Percentiles rank a stretch among this genome's conserved stretches.
These are phyloP conservation scores for Caenorhabditis parvicauda DNA, from an alignment of 2,888 invertebrate species.

Conservation along the genomic window DNA sequence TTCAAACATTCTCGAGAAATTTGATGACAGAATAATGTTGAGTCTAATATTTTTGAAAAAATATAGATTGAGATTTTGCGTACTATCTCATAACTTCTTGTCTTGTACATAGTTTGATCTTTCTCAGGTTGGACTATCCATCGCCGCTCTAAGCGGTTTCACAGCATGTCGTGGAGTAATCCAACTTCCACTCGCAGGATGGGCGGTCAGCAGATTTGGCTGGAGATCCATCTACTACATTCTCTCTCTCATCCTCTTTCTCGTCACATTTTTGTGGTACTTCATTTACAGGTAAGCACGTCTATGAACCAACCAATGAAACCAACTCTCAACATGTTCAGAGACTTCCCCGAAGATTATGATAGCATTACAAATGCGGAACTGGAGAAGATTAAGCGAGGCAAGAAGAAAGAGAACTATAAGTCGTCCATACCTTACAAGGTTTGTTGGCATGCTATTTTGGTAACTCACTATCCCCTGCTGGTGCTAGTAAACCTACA, in stretches of 20 bases:
- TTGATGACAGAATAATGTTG: background rate
- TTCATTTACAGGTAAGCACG: constrained; percentile 9
- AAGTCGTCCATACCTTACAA: constrained; percentile 9
- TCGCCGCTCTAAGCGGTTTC: constrained; percentile 29
- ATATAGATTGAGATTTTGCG: background rate
- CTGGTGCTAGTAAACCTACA: too few relatives aligned
- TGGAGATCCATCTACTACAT: constrained; percentile 35
- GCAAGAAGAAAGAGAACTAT: constrained; percentile 9
- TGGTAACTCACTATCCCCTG: too few relatives aligned
- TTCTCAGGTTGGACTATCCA: constrained; percentile 14
- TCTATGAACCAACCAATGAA: background rate
- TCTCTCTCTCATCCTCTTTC: constrained; percentile 18
- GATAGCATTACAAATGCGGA: constrained; percentile 11
- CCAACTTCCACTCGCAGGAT: constrained; percentile 33
- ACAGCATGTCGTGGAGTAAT: constrained; percentile 29
- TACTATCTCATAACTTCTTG: background rate
- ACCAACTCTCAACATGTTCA: background rate
- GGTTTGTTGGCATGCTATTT: too few relatives aligned
- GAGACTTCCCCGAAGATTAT: constrained; percentile 21
- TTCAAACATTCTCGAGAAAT: background rate
- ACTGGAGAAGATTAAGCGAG: constrained; percentile 12
- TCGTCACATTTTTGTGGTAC: constrained; percentile 15
- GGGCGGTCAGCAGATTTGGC: constrained; percentile 23
- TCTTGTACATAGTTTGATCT: background rate
- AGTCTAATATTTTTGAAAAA: background rate